Conservation (phyloP, 2,888 invertebrate genomes). For the Epistrophe grossulariae region DNA sequence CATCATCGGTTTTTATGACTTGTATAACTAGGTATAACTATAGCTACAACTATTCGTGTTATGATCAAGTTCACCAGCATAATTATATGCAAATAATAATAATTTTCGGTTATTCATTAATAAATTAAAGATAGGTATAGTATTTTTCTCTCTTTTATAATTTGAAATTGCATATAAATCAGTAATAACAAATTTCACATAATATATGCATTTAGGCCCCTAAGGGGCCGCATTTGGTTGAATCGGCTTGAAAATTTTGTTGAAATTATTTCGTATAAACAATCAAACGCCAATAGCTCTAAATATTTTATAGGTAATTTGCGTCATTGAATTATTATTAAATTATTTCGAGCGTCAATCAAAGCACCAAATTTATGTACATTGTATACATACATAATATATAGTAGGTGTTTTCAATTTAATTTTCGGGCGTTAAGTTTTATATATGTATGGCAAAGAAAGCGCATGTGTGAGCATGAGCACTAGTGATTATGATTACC, state of each 20-base stretch:
- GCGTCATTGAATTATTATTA: neutral
- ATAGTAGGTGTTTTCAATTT: neutral
- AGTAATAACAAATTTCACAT: neutral
- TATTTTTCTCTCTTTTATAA: no score
- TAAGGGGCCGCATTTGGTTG: neutral
- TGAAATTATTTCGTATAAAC: constrained; percentile 28
- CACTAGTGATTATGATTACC: constrained; percentile 36
- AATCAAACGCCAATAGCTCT: neutral
- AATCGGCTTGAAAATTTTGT: neutral
- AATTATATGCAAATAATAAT: no score
- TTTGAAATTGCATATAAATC: neutral
- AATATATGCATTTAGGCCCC: neutral
- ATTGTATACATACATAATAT: neutral
- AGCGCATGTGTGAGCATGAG: no score
- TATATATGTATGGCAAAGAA: neutral
- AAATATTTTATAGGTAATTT: constrained; percentile 11
- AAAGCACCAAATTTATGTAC: constrained; percentile 1
- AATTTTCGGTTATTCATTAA: no score
- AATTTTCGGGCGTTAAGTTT: neutral
- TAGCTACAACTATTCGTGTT: no score
- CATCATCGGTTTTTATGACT: no score
- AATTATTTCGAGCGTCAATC: constrained; percentile 38
- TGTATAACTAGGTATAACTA: no score
- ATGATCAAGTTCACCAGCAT: no score
- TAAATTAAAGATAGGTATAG: no score